Conservation (phyloP, 2,888 invertebrate genomes). For the Eupeodes latifasciatus region DNA sequence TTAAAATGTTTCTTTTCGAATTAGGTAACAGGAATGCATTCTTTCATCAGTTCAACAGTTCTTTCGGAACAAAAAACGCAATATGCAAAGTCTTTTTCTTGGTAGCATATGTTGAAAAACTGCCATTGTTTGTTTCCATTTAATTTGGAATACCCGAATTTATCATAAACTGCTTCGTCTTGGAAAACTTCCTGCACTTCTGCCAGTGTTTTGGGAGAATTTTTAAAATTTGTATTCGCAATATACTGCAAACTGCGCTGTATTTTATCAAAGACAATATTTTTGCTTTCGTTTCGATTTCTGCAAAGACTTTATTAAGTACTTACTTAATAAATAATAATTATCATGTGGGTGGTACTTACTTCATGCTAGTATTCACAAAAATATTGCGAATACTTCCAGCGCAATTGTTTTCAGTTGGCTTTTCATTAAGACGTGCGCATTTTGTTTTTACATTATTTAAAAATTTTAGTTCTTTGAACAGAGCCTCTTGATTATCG, state of each 20-base stretch:
- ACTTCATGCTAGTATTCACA: constrained; percentile 61
- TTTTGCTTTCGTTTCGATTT: constrained; percentile 64
- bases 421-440: too few species aligned
- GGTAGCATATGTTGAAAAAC: constrained; percentile 47
- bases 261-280: constrained; percentile 60
- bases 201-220: too few species aligned
- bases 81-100: constrained; percentile 55
- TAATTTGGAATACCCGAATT: constrained; percentile 56
- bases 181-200: too few species aligned
- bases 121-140: constrained; percentile 55
- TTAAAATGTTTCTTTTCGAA: constrained; percentile 47
- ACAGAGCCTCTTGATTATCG: too few species aligned
- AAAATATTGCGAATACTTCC: constrained; percentile 59
- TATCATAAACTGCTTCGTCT: too few species aligned
- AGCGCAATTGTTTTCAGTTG: constrained; percentile 61
- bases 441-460: too few species aligned
- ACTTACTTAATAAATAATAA: constrained; percentile 19
- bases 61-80: constrained; percentile 49
- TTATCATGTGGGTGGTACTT: constrained; percentile 60
- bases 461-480: too few species aligned
- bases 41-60: too few species aligned
- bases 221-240: too few species aligned
- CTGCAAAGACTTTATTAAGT: constrained; percentile 52
- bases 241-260: constrained; percentile 55
- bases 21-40: constrained; percentile 52